Conservation (phyloP, 2,113 vertebrate genomes). For the Motacilla tschutschensis region DNA sequence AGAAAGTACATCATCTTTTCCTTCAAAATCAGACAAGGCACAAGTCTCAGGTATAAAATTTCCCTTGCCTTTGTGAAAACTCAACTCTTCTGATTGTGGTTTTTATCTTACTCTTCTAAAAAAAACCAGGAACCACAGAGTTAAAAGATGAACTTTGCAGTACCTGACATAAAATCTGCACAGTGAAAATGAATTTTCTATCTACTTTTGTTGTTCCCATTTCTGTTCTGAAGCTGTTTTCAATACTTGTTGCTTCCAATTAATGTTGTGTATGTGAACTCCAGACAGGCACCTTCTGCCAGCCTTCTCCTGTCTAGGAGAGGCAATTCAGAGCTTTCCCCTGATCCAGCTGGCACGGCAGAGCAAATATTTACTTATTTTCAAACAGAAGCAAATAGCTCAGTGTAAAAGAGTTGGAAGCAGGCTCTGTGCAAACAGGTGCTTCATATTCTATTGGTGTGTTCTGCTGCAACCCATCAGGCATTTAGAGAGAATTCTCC, state of each 20-base stretch:
- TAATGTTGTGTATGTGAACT: not conserved
- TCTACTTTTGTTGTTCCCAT: not conserved
- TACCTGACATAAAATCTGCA: not conserved
- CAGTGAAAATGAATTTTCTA: not conserved
- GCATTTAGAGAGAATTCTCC: not conserved
- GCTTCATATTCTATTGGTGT: not conserved
- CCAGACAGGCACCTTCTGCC: slow-evolving; percentile 2
- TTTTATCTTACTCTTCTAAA: not conserved
- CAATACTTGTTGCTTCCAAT: not conserved
- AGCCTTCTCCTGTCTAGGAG: not conserved
- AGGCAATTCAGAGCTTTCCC: not conserved
- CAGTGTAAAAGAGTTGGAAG: not conserved
- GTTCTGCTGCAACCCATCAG: not conserved
- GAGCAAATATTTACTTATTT: slow-evolving; percentile 56
- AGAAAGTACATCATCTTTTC: not conserved
- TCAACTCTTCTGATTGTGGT: accelerated
- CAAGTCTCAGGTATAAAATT: not conserved
- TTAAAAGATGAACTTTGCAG: not conserved
- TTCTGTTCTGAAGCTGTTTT: not conserved
- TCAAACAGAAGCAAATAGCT: slow-evolving; percentile 30
- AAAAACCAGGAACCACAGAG: not conserved
- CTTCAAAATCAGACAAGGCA: not conserved
- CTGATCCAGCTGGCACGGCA: slow-evolving; percentile 29
- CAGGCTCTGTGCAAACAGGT: not conserved
- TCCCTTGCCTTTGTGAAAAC: not conserved